Evolutionary conservation across 2,797 vertebrate species (phyloP).

Genomic region (Molothrus aeneus): DNA sequence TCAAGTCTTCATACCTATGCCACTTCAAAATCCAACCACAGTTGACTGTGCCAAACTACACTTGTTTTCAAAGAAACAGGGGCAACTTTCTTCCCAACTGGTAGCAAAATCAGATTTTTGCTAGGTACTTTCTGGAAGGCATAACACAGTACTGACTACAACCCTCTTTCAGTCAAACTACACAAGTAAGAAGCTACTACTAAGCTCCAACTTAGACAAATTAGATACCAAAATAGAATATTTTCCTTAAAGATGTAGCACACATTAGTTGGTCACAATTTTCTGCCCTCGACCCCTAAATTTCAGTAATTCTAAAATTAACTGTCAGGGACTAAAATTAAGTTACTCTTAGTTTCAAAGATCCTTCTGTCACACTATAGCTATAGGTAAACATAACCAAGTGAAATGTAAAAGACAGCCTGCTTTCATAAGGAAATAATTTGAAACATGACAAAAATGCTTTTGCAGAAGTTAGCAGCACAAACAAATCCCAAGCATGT

Average conservation of each 20-base stretch:
- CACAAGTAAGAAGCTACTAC: neutral
- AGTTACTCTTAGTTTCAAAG: neutral
- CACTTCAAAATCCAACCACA: neutral
- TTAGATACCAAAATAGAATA: rapidly evolving
- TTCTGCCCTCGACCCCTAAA: neutral
- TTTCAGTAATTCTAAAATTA: neutral
- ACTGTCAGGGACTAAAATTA: neutral
- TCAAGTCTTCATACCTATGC: neutral
- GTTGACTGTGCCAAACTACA: neutral
- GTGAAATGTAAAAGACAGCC: neutral
- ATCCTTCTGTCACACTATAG: neutral
- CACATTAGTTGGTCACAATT: neutral
- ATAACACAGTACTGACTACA: neutral
- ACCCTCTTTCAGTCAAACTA: neutral
- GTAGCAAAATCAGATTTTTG: neutral
- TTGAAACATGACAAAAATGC: neutral
- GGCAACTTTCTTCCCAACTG: neutral
- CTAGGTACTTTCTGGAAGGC: neutral
- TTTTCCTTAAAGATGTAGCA: neutral
- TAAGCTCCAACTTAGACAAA: neutral
- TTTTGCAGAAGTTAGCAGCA: neutral
- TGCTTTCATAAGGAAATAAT: neutral
- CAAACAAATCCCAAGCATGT: neutral
- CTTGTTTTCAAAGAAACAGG: neutral
- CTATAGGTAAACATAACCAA: neutral